Percentiles rank a stretch among this genome's conserved stretches.
phyloP scores from a whole-genome alignment of 1,140 invertebrate species.

The Drusus annulatus region DNA sequence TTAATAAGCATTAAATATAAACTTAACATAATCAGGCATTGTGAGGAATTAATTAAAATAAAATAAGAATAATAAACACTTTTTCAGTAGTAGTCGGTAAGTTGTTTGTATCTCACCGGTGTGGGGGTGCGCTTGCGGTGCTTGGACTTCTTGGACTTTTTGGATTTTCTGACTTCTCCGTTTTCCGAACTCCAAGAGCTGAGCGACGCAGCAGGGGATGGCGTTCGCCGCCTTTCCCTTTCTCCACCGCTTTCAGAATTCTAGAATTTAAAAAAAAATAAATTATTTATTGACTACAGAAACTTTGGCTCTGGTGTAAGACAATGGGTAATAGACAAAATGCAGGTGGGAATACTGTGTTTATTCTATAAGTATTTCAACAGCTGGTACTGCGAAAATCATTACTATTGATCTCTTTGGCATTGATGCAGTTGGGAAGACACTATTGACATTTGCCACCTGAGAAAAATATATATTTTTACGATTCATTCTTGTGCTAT shows the following conservation, averaged over 20 bases:
- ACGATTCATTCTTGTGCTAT: too few relatives aligned
- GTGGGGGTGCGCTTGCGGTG: conserved; percentile 62
- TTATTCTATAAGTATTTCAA: too few relatives aligned
- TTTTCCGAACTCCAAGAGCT: conserved; percentile 63
- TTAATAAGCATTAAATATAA: conserved; percentile 17
- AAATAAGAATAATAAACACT: background rate
- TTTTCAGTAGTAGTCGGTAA: conserved; percentile 6
- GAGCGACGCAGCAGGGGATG: conserved; percentile 59
- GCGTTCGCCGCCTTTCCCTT: conserved; percentile 33
- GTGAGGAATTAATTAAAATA: background rate
- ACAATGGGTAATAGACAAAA: too few relatives aligned
- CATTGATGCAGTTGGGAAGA: too few relatives aligned
- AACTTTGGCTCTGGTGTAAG: too few relatives aligned
- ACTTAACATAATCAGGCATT: conserved; percentile 8
- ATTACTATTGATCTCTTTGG: too few relatives aligned
- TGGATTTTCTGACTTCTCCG: conserved; percentile 63
- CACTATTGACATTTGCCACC: too few relatives aligned
- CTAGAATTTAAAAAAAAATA: too few relatives aligned
- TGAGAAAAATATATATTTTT: too few relatives aligned
- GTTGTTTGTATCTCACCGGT: conserved; percentile 44
- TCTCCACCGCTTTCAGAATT: conserved; percentile 64
- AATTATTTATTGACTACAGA: too few relatives aligned
- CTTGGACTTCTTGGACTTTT: conserved; percentile 68
- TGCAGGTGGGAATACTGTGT: too few relatives aligned
- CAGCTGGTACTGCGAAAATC: too few relatives aligned